phyloP scores from a whole-genome alignment of 2,888 invertebrate species.

The Alsophila aescularia region DNA sequence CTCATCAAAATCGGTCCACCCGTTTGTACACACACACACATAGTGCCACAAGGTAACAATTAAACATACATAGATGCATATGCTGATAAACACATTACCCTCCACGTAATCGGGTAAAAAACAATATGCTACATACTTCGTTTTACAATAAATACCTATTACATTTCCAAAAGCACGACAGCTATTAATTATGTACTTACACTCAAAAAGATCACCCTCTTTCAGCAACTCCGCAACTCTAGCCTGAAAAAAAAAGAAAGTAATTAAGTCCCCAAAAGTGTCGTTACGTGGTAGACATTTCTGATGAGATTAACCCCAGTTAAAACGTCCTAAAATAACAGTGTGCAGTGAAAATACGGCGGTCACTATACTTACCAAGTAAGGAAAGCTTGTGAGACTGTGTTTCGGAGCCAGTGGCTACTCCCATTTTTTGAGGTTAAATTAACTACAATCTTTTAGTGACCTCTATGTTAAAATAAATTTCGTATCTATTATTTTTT shows the following conservation, averaged over 20 bases:
- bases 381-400: neutral
- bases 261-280: constrained; percentile 45
- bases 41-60: no score
- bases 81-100: no score
- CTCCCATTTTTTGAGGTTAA: no score
- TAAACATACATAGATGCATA: no score
- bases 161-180: constrained; percentile 2
- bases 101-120: no score
- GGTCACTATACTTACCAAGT: neutral
- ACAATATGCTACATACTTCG: neutral
- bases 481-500: no score
- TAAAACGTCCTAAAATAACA: constrained; percentile 42
- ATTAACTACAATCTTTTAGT: no score
- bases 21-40: no score
- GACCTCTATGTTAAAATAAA: no score
- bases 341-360: constrained; percentile 19
- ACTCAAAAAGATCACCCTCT: constrained; percentile 20
- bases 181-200: constrained; percentile 21
- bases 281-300: constrained; percentile 44
- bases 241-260: constrained; percentile 42
- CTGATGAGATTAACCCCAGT: constrained; percentile 44
- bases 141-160: neutral
- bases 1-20: no score
- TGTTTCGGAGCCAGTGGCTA: no score
- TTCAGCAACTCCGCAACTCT: constrained; percentile 30